A percentile compares a stretch with the other conserved stretches of the same genome.
Evolutionary conservation across 2,888 invertebrate genomes (phyloP).

Genomic region (Sphaerophoria rueppellii): DNA sequence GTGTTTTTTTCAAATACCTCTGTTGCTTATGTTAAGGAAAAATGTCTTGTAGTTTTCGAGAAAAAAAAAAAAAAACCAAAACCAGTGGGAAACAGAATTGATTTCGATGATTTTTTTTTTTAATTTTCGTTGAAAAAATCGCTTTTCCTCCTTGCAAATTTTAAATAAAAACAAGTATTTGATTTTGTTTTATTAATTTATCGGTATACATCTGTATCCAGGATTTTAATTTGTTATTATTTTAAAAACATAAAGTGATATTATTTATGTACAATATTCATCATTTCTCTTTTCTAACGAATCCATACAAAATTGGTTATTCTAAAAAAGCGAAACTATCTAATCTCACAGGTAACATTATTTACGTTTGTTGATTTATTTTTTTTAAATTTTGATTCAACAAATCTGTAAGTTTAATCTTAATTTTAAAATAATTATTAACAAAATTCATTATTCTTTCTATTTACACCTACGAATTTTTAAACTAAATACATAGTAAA

Average conservation of each 20-base stretch:
- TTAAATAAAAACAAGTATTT: too few species aligned
- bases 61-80: too few species aligned
- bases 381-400: not conserved
- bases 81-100: too few species aligned
- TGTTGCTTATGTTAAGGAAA: too few species aligned
- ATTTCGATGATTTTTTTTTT: too few species aligned
- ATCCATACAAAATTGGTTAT: not conserved
- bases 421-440: not conserved
- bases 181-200: too few species aligned
- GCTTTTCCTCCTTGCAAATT: too few species aligned
- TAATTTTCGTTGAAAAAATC: too few species aligned
- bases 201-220: not conserved
- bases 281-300: not conserved
- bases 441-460: not conserved
- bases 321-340: constrained; percentile 29
- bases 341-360: constrained; percentile 64
- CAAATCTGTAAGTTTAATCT: not conserved
- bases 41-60: too few species aligned
- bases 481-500: not conserved
- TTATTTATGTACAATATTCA: constrained; percentile 14
- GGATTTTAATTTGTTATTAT: not conserved
- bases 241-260: not conserved
- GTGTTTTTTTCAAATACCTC: too few species aligned
- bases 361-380: not conserved
- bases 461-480: constrained; percentile 2